phyloP scores from a whole-genome alignment of 1,140 invertebrate genomes.

The Luehdorfia chinensis region DNA sequence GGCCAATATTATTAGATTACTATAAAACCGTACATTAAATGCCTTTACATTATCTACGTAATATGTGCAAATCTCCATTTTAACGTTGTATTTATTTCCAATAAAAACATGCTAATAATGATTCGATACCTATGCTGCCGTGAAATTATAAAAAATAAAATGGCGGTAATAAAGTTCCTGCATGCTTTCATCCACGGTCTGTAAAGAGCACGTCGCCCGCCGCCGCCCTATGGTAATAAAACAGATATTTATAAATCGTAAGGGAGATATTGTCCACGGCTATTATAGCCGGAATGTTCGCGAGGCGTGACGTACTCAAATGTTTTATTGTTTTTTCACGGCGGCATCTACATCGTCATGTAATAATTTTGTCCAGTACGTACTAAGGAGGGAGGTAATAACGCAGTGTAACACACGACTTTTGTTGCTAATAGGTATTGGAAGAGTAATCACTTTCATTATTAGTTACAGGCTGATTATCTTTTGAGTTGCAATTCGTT shows the following conservation, averaged over 20 bases:
- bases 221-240: conserved; percentile 56
- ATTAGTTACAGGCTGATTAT: conserved; percentile 1
- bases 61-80: no score
- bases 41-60: no score
- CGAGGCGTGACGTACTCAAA: conserved; percentile 60
- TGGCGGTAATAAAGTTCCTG: conserved; percentile 15
- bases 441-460: background rate
- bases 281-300: conserved; percentile 48
- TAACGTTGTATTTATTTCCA: background rate
- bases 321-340: conserved; percentile 64
- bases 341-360: conserved; percentile 41
- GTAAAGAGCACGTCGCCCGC: conserved; percentile 22
- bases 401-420: conserved; percentile 1
- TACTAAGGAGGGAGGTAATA: background rate
- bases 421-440: background rate
- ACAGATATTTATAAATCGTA: conserved; percentile 64
- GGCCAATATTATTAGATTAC: no score
- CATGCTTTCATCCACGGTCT: conserved; percentile 21
- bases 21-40: no score
- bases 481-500: background rate
- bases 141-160: conserved; percentile 17
- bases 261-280: conserved; percentile 49
- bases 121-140: conserved; percentile 2
- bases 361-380: conserved; percentile 39
- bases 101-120: background rate